A percentile compares a stretch with the other conserved stretches of the same genome.
Conservation (phyloP, 2,888 invertebrate species). For the Seira ritae region DNA sequence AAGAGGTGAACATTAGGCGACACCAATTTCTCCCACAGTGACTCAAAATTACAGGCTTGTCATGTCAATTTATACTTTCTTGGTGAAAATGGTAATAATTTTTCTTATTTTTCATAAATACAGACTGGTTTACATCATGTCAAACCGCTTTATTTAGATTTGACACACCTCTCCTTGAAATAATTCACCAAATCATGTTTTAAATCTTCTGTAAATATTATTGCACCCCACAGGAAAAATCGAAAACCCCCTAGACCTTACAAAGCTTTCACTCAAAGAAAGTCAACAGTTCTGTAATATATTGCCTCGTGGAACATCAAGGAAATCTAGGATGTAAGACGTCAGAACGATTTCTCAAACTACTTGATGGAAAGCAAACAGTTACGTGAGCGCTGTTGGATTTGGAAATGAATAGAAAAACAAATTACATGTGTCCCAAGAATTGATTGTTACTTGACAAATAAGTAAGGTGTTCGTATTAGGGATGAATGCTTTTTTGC, state of each 20-base stretch:
- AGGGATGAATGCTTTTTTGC: no score
- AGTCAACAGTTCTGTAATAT: no score
- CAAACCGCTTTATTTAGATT: neutral
- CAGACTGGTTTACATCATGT: neutral
- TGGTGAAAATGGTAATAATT: slow-evolving; percentile 2
- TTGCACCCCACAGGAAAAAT: neutral
- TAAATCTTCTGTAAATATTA: slow-evolving; percentile 2
- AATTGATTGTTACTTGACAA: no score
- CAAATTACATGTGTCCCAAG: no score
- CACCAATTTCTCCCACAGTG: neutral
- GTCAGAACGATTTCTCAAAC: neutral
- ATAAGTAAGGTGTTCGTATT: no score
- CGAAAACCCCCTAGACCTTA: no score
- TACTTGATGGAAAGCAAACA: neutral
- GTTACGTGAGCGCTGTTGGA: neutral
- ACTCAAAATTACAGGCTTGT: neutral
- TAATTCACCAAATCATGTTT: neutral
- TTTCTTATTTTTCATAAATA: neutral
- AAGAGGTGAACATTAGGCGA: neutral
- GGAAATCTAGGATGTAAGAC: neutral
- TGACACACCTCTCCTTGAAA: neutral
- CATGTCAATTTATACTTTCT: neutral
- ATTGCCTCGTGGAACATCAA: no score
- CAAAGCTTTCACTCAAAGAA: no score
- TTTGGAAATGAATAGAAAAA: no score